Conservation (phyloP, 2,888 invertebrate species). For the Aphrophora alni region DNA sequence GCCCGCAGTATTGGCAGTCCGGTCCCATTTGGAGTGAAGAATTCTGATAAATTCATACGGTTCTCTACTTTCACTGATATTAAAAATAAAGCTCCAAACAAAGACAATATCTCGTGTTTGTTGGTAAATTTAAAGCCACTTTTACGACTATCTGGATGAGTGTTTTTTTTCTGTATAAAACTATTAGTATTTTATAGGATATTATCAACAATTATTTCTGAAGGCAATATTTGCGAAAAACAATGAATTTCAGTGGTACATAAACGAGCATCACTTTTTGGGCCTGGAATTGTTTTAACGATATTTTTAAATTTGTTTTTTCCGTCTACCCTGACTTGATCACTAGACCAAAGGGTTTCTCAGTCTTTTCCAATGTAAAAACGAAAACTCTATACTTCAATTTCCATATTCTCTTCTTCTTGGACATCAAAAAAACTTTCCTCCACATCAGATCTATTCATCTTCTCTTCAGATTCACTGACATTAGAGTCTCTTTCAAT, state of each 20-base stretch:
- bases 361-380: no score
- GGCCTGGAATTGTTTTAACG: no score
- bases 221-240: slow-evolving; percentile 17
- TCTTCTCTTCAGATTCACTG: no score
- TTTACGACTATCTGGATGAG: slow-evolving; percentile 9
- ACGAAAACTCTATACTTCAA: no score
- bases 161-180: background rate
- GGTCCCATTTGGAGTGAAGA: slow-evolving; percentile 31
- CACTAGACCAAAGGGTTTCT: no score
- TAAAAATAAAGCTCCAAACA: slow-evolving; percentile 34
- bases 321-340: no score
- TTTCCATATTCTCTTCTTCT: no score
- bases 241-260: slow-evolving; percentile 10
- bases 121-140: slow-evolving; percentile 28
- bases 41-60: slow-evolving; percentile 24
- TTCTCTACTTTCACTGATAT: slow-evolving; percentile 29
- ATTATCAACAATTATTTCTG: slow-evolving; percentile 10
- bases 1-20: slow-evolving; percentile 27
- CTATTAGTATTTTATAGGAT: slow-evolving; percentile 31
- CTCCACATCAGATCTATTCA: no score
- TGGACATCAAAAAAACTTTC: no score
- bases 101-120: slow-evolving; percentile 21
- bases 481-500: no score
- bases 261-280: no score
- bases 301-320: no score